A percentile compares a stretch with the other conserved stretches of the same genome.
phyloP scores from a whole-genome alignment of 2,113 vertebrate species.

The Stegostoma tigrinum region DNA sequence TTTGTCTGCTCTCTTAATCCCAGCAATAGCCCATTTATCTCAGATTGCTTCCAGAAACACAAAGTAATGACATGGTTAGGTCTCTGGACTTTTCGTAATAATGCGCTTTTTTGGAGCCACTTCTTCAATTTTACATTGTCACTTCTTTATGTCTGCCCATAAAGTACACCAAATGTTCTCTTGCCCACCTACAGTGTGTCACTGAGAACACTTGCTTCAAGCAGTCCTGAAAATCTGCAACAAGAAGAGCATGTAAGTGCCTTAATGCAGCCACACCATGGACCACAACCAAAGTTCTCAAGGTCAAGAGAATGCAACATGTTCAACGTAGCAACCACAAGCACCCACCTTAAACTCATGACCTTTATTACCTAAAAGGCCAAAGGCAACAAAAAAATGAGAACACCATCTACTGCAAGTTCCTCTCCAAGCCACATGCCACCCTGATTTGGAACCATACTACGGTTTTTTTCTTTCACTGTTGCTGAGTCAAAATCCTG shows the following conservation, averaged over 20 bases:
- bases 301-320: neutral
- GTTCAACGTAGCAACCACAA: neutral
- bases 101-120: neutral
- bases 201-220: neutral
- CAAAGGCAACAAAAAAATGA: too few species aligned
- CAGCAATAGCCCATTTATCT: neutral
- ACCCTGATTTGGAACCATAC: too few species aligned
- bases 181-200: neutral
- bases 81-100: neutral
- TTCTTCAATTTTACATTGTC: neutral
- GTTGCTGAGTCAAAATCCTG: too few species aligned
- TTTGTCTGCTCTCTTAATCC: neutral
- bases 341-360: neutral
- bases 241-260: neutral
- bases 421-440: too few species aligned
- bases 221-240: neutral
- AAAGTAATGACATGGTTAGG: neutral
- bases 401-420: too few species aligned
- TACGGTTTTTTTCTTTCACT: too few species aligned
- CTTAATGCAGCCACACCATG: neutral
- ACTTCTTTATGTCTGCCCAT: neutral
- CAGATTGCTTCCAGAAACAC: neutral
- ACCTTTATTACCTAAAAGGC: too few species aligned
- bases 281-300: neutral
- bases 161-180: neutral